These are phyloP conservation scores for Ibycter americanus DNA, from an alignment of 2,797 vertebrate genomes.

Conservation along the genomic window DNA sequence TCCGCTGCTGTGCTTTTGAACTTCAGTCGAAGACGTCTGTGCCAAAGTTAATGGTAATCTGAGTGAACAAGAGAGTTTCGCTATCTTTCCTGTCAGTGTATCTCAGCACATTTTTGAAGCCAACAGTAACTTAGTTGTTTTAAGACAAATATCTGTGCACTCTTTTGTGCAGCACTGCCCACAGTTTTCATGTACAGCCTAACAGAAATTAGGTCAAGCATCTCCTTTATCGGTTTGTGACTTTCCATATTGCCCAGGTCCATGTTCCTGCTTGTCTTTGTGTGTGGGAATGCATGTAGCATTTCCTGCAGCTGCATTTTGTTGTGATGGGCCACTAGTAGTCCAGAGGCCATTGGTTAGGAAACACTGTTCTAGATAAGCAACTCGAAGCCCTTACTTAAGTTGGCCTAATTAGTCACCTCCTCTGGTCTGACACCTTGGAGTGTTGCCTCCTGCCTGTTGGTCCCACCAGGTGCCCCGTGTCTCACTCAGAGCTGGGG, in stretches of 20 bases:
- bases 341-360: not conserved
- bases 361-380: not conserved
- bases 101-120: not conserved
- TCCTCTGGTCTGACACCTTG: not conserved
- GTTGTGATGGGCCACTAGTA: not conserved
- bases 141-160: rapidly evolving
- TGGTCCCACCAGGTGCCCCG: not conserved
- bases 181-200: not conserved
- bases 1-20: not conserved
- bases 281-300: rapidly evolving
- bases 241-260: not conserved
- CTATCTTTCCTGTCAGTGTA: not conserved
- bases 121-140: not conserved
- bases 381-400: not conserved
- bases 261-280: rapidly evolving
- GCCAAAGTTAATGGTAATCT: not conserved
- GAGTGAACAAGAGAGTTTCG: not conserved
- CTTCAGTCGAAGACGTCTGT: not conserved
- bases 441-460: not conserved
- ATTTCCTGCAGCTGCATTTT: not conserved
- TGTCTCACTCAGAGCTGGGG: rapidly evolving
- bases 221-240: not conserved
- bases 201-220: not conserved
- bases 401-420: not conserved
- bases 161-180: not conserved